phyloP scores from a whole-genome alignment of 2,797 vertebrate species.

The Lagodon rhomboides region DNA sequence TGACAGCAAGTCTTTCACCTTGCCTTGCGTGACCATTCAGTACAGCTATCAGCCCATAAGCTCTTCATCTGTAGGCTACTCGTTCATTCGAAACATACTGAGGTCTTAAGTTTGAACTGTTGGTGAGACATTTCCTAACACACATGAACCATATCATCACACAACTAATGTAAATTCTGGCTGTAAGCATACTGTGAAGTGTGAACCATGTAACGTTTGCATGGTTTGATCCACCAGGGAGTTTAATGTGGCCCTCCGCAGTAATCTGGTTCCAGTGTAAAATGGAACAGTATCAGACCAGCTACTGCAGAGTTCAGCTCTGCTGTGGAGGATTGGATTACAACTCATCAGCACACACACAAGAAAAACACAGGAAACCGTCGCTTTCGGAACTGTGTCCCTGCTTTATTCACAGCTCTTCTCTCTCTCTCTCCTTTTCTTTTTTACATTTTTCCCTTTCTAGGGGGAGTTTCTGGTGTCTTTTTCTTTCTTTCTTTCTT shows the following conservation, averaged over 20 bases:
- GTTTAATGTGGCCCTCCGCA: slow-evolving; percentile 5
- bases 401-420: slow-evolving; percentile 12
- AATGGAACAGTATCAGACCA: slow-evolving; percentile 26
- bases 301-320: slow-evolving; percentile 4
- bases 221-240: slow-evolving; percentile 13
- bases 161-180: not conserved
- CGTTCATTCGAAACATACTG: not conserved
- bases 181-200: not conserved
- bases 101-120: not conserved
- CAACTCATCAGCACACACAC: slow-evolving; percentile 32
- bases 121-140: not conserved
- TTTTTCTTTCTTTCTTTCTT: not conserved
- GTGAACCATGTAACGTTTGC: slow-evolving; percentile 25
- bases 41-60: not conserved
- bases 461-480: too few species aligned
- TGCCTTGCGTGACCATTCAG: not conserved
- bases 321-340: slow-evolving; percentile 53
- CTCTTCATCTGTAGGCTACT: not conserved
- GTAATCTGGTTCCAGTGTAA: slow-evolving; percentile 51
- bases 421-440: not conserved
- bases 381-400: not conserved
- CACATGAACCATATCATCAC: not conserved
- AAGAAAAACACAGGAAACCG: slow-evolving; percentile 25
- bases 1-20: not conserved
- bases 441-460: not conserved